Evolutionary conservation across 1,140 invertebrate species (phyloP).

Genomic region (Hyphantria cunea): DNA sequence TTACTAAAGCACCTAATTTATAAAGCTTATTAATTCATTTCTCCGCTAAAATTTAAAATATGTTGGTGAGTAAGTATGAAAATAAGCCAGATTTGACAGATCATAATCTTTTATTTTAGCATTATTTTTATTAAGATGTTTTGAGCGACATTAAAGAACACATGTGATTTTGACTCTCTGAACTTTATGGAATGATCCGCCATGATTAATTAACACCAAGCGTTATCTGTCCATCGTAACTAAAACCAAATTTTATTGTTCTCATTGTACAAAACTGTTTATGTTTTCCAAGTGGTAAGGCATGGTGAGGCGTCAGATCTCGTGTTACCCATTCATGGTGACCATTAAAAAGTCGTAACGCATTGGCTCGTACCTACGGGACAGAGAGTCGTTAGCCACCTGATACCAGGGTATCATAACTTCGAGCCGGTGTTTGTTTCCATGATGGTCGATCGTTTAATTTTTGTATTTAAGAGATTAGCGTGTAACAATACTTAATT

Average conservation of each 20-base stretch:
- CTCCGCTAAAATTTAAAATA: no score
- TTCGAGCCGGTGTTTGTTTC: conserved; percentile 52
- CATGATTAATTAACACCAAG: conserved; percentile 34
- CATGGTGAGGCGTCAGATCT: conserved; percentile 55
- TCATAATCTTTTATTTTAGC: no score
- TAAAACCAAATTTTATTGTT: conserved; percentile 52
- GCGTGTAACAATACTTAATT: conserved; percentile 31
- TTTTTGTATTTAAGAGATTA: conserved; percentile 49
- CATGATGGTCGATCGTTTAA: conserved; percentile 53
- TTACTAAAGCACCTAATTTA: background rate
- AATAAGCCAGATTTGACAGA: no score
- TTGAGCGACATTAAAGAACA: no score
- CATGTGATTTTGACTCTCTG: background rate
- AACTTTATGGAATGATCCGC: conserved; percentile 21
- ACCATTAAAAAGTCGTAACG: conserved; percentile 77
- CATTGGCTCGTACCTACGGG: conserved; percentile 67
- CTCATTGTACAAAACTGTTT: conserved; percentile 66
- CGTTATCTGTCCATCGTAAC: conserved; percentile 41
- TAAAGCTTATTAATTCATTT: background rate
- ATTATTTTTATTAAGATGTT: no score
- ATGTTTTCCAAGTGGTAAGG: conserved; percentile 56
- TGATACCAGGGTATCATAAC: conserved; percentile 74
- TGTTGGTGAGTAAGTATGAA: no score
- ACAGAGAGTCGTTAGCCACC: conserved; percentile 77
- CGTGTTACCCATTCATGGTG: conserved; percentile 76